Base-by-base conservation (phyloP, 53 echinoderm and acorn worm genomes). In the Echinarachnius parma region DNA sequence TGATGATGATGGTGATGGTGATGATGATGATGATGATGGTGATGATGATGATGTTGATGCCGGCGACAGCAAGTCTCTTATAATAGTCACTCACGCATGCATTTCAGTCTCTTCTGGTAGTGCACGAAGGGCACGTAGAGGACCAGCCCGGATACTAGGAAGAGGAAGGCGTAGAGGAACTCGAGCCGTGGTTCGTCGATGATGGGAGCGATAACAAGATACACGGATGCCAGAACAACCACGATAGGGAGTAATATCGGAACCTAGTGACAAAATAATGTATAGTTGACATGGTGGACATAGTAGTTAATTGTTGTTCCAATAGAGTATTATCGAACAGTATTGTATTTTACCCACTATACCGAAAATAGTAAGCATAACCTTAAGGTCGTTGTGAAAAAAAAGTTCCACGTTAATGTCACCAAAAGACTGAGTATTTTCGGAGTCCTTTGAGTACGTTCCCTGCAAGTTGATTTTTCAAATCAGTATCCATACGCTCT, bases 41-140 rank as follows among this genome's bases (percentile, higher is more conserved):
- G 14, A 14, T 42, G 42, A 42, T 42, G 42, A 42, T 42, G 42
- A 42, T 42, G 42, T 7, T 27, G 44, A 14, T 11, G 20, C 9
- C 13, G 22, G 5, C 10, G 44, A 69, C n/a, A n/a, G 46, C 46
- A 45, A 21, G n/a, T 19, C 19, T 32, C 5, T 29, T 21, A 31
- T 59, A 1, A 59, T 28, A 34, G 33, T 4, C 47, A 84, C 96
- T 95, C 67, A 95, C 96, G 79, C 96, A 95, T 95, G 84, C 83
- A 86, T 26, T 53, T 60, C 4, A 85, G 82, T 26, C 77, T 70
- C 60, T 85, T 91, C 65, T 87, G 83, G 76, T 78, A 91, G 82
- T 90, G 65, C 31, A 95, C 87, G 46, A 95, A 95, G n/a, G 96
- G 96, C 13, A 95, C 61, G 34, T 95, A 95, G 62, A 95, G 85